Evolutionary conservation across 2,888 invertebrate species (phyloP), one percentile per base, ranked within the genome.

Genomic region (Polyommatus iphigenia): DNA sequence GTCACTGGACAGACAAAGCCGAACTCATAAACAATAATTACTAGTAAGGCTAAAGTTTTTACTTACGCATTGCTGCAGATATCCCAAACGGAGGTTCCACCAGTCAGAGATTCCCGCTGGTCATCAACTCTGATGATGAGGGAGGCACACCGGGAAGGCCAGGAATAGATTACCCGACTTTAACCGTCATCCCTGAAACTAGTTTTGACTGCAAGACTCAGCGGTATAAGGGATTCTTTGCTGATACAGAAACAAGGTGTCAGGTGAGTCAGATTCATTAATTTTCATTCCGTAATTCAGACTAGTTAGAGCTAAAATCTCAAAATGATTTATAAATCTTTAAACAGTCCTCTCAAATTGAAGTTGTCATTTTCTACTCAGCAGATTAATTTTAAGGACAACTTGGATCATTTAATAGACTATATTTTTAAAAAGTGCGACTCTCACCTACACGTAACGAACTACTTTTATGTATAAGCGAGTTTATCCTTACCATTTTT

Each of bases 151-250:
- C 96, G 0, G 96, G 96, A 13, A 84, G 83, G 13, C 96, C 98
- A 0, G 97, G 97, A 10, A 92, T 97, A 8, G 98, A 98, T 90
- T 98, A 98, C 89, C 98, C 98, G 0, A 96, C 95, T 46, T 95
- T 97, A 77, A 95, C 96, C 0, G 94, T 93, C 50, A 98, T 98
- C 79, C 98, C 98, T 0, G 93, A 94, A 79, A 98, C 98, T 0
- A 95, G 92, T 81, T 98, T 98, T 87, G 96, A 96, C 85, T 98
- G 98, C 89, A 97, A 97, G 84, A 95, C 97, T 80, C 98, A 98
- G 87, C 94, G 98, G 36, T 98, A 98, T 89, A 98, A 98, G 85
- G 98, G 98, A 79, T 98, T 98, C 91, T 98, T 98, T 84, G 98
- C 98, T 3, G 98, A 98, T 91, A 97, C 98, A 15, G 97, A 97